Evolutionary conservation across 2,888 invertebrate species (phyloP), one percentile per base, ranked within the genome.

Genomic region (Melikaiella ostensackeni): DNA sequence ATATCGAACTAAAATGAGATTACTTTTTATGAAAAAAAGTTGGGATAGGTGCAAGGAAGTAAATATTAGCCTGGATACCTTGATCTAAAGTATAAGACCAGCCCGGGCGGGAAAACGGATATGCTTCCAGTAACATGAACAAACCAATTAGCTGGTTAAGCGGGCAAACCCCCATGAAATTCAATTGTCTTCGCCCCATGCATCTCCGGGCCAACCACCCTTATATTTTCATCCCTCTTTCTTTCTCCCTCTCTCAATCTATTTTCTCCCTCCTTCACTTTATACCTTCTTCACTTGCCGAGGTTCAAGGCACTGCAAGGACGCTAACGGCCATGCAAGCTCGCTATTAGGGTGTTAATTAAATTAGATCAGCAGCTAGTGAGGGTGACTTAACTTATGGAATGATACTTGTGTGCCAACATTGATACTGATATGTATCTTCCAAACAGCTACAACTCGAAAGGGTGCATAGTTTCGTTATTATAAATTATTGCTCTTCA

Each of bases 81-180:
- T 19, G 50, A 70, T 66, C 70, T 50, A 50, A 70, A 50, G 50
- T 70, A 50, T 70, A 70, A 70, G 70, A 70, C 13, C 46, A 59
- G 33, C 21, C 73, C n/a, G 62, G 50, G 35, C 38, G 62, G 30
- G 78, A 83, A 82, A 84, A 82, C 78, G 78, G 77, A 83, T 82
- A 83, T 76, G 78, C 78, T 73, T 74, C 63, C 74, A 79, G 81
- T 78, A 83, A 85, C 88, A 87, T 84, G 88, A 89, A 88, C 87
- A 89, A 91, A 90, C 87, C 89, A 90, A 91, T 91, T 91, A 91
- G 86, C 89, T 86, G 89, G 89, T 89, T 91, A 91, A 91, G 88
- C 88, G 88, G 84, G 86, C 88, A 90, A 90, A 88, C 89, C 90
- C 89, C 90, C 88, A 88, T 91, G 89, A 91, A 91, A 91, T 91